Evolutionary conservation across 2,888 invertebrate genomes (phyloP).

Genomic region (Atherix ibis): DNA sequence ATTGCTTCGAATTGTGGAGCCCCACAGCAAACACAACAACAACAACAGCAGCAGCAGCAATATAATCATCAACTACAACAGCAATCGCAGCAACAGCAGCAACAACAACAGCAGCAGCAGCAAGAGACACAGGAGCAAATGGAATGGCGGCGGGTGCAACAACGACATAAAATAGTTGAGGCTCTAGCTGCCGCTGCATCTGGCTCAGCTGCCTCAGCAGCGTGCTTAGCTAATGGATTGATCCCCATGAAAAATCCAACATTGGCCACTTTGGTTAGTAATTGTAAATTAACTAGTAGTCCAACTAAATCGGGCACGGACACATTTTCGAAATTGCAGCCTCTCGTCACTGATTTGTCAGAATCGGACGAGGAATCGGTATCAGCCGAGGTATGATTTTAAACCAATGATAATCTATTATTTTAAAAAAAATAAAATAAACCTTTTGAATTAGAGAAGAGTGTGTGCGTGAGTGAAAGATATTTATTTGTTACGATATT

Average conservation of each 20-base stretch:
- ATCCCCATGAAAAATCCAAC: slow-evolving; percentile 43
- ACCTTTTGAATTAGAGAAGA: no score
- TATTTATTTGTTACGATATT: no score
- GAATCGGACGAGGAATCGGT: slow-evolving; percentile 94
- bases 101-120: slow-evolving; percentile 21
- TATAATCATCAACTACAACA: slow-evolving; percentile 8
- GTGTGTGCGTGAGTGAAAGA: no score
- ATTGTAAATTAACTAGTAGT: slow-evolving; percentile 55
- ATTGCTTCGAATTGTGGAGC: neutral
- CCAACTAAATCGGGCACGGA: slow-evolving; percentile 74
- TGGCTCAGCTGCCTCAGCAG: slow-evolving; percentile 17
- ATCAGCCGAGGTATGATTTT: slow-evolving; percentile 71
- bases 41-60: slow-evolving; percentile 6
- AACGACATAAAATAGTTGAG: slow-evolving; percentile 1
- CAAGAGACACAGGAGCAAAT: slow-evolving; percentile 5
- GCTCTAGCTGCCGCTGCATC: slow-evolving; percentile 3
- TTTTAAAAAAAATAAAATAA: no score
- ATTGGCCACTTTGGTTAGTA: slow-evolving; percentile 12
- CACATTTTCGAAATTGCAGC: slow-evolving; percentile 69
- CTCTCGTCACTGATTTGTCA: slow-evolving; percentile 83
- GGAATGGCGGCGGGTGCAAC: neutral
- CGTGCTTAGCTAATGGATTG: slow-evolving; percentile 16
- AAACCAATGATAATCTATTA: neutral
- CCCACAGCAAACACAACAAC: slow-evolving; percentile 5
- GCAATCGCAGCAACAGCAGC: slow-evolving; percentile 14